Conservation (phyloP, 2,113 vertebrate genomes). For the Calyptommatus sinebrachiatus region DNA sequence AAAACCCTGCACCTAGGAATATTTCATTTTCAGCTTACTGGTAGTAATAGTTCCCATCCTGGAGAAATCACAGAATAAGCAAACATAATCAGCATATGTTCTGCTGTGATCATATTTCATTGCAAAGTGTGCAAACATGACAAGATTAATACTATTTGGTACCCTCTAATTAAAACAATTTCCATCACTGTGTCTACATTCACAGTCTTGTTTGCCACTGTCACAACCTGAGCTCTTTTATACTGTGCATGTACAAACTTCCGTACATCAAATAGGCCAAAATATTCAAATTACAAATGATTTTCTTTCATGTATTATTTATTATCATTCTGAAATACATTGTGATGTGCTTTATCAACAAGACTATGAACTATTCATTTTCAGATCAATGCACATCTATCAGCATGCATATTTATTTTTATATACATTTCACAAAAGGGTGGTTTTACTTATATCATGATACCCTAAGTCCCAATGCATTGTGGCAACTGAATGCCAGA, state of each 20-base stretch:
- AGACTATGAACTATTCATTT: background rate
- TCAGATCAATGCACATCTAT: constrained; percentile 8
- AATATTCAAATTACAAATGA: background rate
- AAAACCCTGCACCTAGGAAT: background rate
- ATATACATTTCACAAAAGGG: constrained; percentile 29
- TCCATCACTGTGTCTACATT: background rate
- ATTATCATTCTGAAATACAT: background rate
- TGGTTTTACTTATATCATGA: constrained; percentile 36
- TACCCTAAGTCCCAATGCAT: background rate
- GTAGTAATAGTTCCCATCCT: background rate
- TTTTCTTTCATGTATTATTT: background rate
- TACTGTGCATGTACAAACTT: background rate
- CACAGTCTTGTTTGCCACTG: background rate
- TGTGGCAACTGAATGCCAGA: too few species aligned
- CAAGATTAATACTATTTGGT: background rate
- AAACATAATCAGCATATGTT: background rate
- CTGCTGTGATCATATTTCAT: background rate
- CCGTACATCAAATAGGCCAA: background rate
- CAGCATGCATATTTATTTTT: constrained; percentile 34
- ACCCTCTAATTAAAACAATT: background rate
- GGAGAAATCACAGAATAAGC: background rate
- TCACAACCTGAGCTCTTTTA: background rate
- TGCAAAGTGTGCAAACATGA: background rate
- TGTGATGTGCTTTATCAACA: constrained; percentile 38
- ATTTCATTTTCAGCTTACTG: background rate